These are phyloP conservation scores for Leptura quadrifasciata DNA, from an alignment of 2,888 invertebrate species.

Conservation along the genomic window DNA sequence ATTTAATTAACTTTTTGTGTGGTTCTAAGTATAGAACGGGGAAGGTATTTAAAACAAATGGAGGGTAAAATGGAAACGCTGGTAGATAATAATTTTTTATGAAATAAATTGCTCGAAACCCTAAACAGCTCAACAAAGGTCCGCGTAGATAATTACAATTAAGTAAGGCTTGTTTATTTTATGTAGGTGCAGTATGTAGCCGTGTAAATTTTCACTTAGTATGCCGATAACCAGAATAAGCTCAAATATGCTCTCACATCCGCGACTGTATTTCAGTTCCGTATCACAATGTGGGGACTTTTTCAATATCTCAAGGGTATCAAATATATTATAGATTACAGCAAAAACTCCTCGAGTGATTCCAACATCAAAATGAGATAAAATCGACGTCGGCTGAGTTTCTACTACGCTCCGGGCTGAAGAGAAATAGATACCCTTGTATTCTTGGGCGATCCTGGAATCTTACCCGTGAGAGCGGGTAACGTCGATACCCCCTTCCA, in stretches of 20 bases:
- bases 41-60: neutral
- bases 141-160: neutral
- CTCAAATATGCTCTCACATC: conserved; percentile 57
- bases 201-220: neutral
- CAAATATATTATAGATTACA: conserved; percentile 66
- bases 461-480: conserved; percentile 32
- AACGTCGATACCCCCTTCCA: conserved; percentile 14
- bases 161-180: neutral
- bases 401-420: conserved; percentile 55
- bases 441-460: conserved; percentile 45
- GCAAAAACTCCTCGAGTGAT: conserved; percentile 63
- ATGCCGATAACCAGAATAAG: conserved; percentile 42
- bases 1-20: neutral
- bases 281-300: conserved; percentile 59
- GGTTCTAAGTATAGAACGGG: neutral
- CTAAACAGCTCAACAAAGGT: neutral
- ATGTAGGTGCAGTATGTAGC: neutral
- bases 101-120: neutral
- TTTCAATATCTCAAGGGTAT: conserved; percentile 66
- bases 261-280: conserved; percentile 57
- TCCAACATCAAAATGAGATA: conserved; percentile 62
- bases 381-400: conserved; percentile 60
- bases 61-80: conserved; percentile 4
- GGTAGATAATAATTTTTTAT: neutral
- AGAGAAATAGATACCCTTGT: conserved; percentile 58